phyloP scores from a whole-genome alignment of 2,888 invertebrate species.

The Cosmia pyralina region DNA sequence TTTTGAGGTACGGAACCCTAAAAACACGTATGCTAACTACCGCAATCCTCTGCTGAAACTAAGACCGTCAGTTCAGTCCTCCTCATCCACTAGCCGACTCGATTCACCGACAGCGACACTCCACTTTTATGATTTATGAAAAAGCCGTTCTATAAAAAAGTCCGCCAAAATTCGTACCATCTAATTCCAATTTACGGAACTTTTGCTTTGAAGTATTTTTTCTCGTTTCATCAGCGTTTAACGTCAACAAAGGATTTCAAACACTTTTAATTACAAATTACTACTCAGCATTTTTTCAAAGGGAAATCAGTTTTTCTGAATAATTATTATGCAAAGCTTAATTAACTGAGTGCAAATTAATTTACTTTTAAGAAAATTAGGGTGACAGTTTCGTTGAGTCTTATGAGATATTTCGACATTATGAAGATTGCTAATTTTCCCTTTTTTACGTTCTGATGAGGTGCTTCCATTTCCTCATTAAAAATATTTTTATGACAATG shows the following conservation, averaged over 20 bases:
- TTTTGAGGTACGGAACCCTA: no score
- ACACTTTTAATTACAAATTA: slow-evolving; percentile 84
- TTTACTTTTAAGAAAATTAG: slow-evolving; percentile 77
- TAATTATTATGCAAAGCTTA: slow-evolving; percentile 86
- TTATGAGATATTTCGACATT: slow-evolving; percentile 65
- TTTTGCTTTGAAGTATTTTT: slow-evolving; percentile 67
- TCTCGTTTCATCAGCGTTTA: slow-evolving; percentile 72
- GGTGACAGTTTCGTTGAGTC: slow-evolving; percentile 69
- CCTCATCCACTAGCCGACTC: slow-evolving; percentile 7
- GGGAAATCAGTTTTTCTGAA: slow-evolving; percentile 77
- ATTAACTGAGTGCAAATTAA: slow-evolving; percentile 81
- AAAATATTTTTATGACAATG: slow-evolving; percentile 42
- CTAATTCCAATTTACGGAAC: slow-evolving; percentile 65
- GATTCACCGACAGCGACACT: slow-evolving; percentile 33
- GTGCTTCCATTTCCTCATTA: slow-evolving; percentile 39
- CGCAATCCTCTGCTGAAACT: slow-evolving; percentile 1
- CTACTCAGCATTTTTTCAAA: slow-evolving; percentile 79
- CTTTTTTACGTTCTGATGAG: slow-evolving; percentile 50
- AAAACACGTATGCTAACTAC: slow-evolving; percentile 5
- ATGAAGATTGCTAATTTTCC: slow-evolving; percentile 62
- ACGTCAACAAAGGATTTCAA: slow-evolving; percentile 79
- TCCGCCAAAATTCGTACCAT: slow-evolving; percentile 53
- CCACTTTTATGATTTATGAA: slow-evolving; percentile 56
- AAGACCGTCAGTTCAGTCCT: neutral
- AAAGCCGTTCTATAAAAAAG: slow-evolving; percentile 42